Evolutionary conservation across 2,888 invertebrate genomes (phyloP).

Genomic region (Rhopalosiphum nymphaeae): DNA sequence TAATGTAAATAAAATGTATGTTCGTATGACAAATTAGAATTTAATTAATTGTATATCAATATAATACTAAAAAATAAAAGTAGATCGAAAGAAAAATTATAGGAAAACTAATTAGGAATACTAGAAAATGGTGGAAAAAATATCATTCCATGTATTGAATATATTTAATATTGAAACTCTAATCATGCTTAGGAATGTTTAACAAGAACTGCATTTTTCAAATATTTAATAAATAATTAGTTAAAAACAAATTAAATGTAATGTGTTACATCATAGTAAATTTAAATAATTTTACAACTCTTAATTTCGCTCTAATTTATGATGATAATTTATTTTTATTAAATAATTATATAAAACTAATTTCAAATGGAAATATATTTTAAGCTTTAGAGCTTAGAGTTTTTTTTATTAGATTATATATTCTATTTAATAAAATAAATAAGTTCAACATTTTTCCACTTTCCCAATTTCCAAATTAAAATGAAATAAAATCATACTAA

Average conservation of each 20-base stretch:
- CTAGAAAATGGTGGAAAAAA: neutral
- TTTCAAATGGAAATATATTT: slow-evolving; percentile 9
- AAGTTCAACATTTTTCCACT: neutral
- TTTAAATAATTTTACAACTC: neutral
- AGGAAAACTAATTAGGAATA: neutral
- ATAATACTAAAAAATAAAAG: neutral
- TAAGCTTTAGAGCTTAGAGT: neutral
- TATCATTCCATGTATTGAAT: neutral
- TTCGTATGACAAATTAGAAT: neutral
- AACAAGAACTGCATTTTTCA: slow-evolving; percentile 8
- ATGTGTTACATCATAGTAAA: neutral
- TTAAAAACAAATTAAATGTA: neutral
- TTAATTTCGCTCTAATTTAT: slow-evolving; percentile 20
- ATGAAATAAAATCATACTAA: slow-evolving; percentile 14
- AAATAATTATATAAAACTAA: slow-evolving; percentile 17
- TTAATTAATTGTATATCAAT: slow-evolving; percentile 19
- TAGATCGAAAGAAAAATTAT: neutral
- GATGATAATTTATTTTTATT: slow-evolving; percentile 1
- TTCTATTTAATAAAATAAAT: neutral
- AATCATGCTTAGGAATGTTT: slow-evolving; percentile 28
- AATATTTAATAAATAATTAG: neutral
- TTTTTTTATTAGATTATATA: neutral
- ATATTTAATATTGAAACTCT: neutral
- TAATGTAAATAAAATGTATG: neutral
- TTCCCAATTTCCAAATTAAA: neutral